A percentile compares a stretch with the other conserved stretches of the same genome.
Evolutionary conservation across 2,797 vertebrate species (phyloP).

Genomic region (Schizopygopsis pylzovi): DNA sequence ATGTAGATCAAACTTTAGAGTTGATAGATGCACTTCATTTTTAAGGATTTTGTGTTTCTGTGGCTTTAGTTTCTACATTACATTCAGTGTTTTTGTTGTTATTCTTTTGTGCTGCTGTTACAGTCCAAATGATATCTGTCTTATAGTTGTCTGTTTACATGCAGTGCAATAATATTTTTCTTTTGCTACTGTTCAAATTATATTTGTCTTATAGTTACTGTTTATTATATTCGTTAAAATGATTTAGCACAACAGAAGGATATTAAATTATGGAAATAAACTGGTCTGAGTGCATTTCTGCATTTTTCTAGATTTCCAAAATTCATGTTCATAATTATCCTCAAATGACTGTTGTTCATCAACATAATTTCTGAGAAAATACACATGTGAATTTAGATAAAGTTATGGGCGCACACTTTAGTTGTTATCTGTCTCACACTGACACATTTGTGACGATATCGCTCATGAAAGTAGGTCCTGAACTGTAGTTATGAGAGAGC

Average conservation of each 20-base stretch:
- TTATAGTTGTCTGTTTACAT: neutral
- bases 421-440: constrained; percentile 14
- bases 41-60: constrained; percentile 4
- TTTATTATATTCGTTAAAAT: constrained; percentile 10
- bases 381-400: constrained; percentile 43
- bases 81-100: neutral
- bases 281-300: neutral
- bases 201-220: neutral
- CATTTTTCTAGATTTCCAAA: neutral
- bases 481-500: constrained; percentile 1
- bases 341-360: constrained; percentile 22
- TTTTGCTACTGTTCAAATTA: neutral
- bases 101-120: too few relatives aligned
- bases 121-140: neutral
- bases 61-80: neutral
- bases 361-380: constrained; percentile 6
- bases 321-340: neutral
- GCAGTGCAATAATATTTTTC: neutral
- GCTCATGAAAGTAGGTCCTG: neutral
- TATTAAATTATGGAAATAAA: constrained; percentile 20
- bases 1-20: neutral
- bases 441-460: constrained; percentile 21
- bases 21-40: constrained; percentile 22
- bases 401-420: constrained; percentile 21
- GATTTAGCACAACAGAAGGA: neutral